Evolutionary conservation across 2,113 vertebrate species (phyloP).

Genomic region (Centropus unirufus): DNA sequence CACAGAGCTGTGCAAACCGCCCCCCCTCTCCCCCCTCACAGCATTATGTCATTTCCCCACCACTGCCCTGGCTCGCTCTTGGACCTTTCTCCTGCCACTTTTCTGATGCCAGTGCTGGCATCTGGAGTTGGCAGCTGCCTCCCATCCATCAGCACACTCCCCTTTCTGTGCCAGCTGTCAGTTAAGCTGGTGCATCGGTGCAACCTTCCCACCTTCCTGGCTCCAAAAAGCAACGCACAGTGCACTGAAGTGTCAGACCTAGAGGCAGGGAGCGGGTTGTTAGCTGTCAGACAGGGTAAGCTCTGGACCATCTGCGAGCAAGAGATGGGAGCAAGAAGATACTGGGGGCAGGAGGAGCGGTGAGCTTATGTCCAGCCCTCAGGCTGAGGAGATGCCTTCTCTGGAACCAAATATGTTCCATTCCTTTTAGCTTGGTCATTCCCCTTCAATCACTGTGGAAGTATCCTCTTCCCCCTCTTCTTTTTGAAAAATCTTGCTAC

Average conservation of each 20-base stretch:
- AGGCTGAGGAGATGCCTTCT: neutral
- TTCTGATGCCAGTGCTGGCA: neutral
- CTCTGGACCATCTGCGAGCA: neutral
- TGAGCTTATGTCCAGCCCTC: neutral
- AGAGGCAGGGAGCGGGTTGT: neutral
- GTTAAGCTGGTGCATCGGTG: neutral
- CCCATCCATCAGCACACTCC: neutral
- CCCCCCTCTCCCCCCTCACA: accelerated
- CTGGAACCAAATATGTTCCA: neutral
- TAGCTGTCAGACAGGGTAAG: neutral
- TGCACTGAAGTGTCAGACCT: neutral
- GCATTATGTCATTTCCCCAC: neutral
- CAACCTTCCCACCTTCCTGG: neutral
- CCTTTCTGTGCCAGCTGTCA: conserved; percentile 2
- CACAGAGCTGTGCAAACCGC: neutral
- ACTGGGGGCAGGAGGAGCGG: neutral
- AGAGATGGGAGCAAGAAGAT: neutral
- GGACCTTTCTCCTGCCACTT: neutral
- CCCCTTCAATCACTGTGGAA: neutral
- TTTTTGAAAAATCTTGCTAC: neutral
- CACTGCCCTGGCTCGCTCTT: accelerated
- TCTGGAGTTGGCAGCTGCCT: neutral
- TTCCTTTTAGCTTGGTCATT: neutral
- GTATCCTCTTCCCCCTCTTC: neutral
- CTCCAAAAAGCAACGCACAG: neutral